These are phyloP conservation scores for Dascyllus trimaculatus DNA, from an alignment of 2,113 vertebrate genomes.

Conservation along the genomic window DNA sequence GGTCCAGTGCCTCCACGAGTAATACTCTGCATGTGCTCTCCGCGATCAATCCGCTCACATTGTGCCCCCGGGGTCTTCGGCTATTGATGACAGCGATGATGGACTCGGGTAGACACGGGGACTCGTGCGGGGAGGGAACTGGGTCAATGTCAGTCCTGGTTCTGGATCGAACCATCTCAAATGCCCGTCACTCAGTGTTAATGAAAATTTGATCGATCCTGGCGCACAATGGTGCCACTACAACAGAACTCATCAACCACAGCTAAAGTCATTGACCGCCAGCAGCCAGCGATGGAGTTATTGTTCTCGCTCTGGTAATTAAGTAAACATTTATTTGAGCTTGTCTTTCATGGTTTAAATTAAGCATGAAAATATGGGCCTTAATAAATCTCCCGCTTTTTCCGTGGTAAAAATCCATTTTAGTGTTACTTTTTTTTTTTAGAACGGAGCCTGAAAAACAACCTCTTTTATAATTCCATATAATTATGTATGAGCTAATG, in stretches of 20 bases:
- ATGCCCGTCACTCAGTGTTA: conserved; percentile 67
- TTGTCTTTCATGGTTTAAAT: conserved; percentile 15
- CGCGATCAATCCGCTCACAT: conserved; percentile 62
- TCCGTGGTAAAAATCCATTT: conserved; percentile 6
- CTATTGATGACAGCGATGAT: conserved; percentile 67
- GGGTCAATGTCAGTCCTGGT: conserved; percentile 78
- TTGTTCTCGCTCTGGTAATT: conserved; percentile 48
- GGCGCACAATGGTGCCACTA: conserved; percentile 29
- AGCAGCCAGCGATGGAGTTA: conserved; percentile 24
- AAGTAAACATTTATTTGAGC: conserved; percentile 57
- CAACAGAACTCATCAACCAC: conserved; percentile 44
- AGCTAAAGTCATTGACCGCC: conserved; percentile 27
- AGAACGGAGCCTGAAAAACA: conserved; percentile 12
- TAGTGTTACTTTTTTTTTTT: neutral
- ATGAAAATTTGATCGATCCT: conserved; percentile 72
- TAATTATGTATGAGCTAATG: conserved; percentile 38
- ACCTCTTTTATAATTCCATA: conserved; percentile 11
- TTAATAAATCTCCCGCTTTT: conserved; percentile 23
- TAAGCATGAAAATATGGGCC: conserved; percentile 4
- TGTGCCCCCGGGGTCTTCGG: conserved; percentile 29
- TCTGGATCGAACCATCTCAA: conserved; percentile 72
- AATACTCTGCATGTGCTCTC: conserved; percentile 37
- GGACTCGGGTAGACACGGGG: conserved; percentile 55
- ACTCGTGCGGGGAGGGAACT: conserved; percentile 40
- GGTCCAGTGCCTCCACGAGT: conserved; percentile 49